Conservation (phyloP, 2,888 invertebrate species). For the Toxonevra muliebris region DNA sequence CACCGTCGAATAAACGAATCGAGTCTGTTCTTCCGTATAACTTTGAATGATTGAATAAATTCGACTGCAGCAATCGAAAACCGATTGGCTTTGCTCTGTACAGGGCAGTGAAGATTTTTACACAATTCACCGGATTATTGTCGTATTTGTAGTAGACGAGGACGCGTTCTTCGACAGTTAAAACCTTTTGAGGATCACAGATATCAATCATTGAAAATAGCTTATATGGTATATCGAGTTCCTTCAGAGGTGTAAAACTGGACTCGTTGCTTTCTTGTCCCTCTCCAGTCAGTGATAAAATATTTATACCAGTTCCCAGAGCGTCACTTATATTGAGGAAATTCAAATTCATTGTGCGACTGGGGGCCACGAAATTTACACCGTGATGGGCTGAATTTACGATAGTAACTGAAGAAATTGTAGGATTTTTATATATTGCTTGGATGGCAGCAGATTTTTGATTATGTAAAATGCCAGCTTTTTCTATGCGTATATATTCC, state of each 20-base stretch:
- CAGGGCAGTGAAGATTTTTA: conserved; percentile 93
- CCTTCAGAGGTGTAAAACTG: conserved; percentile 86
- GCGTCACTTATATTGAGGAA: conserved; percentile 80
- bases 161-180: conserved; percentile 88
- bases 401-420: conserved; percentile 82
- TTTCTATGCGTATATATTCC: conserved; percentile 82
- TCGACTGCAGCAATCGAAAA: conserved; percentile 88
- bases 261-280: conserved; percentile 87
- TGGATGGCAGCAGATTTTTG: conserved; percentile 94
- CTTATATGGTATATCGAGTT: conserved; percentile 86
- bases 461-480: conserved; percentile 95
- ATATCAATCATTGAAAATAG: conserved; percentile 95
- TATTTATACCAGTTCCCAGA: conserved; percentile 89
- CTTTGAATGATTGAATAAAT: conserved; percentile 87
- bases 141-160: conserved; percentile 97
- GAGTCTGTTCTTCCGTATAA: conserved; percentile 85
- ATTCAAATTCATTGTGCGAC: conserved; percentile 80
- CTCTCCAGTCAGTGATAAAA: conserved; percentile 92
- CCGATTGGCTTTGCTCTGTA: conserved; percentile 88
- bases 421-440: conserved; percentile 86
- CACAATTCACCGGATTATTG: conserved; percentile 94
- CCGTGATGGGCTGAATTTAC: conserved; percentile 89
- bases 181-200: conserved; percentile 93
- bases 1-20: conserved; percentile 89
- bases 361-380: conserved; percentile 89